phyloP scores from a whole-genome alignment of 2,113 vertebrate genomes.

The Dendropsophus ebraccatus region DNA sequence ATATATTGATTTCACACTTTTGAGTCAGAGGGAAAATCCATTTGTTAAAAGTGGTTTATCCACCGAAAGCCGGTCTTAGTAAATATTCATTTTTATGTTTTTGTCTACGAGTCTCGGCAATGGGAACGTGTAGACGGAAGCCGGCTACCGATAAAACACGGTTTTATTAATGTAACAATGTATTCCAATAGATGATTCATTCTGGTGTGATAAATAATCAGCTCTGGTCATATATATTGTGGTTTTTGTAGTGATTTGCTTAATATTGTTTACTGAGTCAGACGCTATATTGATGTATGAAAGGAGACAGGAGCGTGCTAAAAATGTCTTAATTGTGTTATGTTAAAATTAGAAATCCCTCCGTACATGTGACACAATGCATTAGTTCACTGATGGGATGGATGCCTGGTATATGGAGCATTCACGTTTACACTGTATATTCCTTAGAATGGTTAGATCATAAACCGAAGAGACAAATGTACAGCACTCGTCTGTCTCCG shows the following conservation, averaged over 20 bases:
- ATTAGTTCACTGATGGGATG: slow-evolving; percentile 33
- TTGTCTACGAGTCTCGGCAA: not conserved
- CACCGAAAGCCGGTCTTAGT: slow-evolving; percentile 34
- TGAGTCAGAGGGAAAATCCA: not conserved
- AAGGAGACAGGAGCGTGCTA: slow-evolving; percentile 45
- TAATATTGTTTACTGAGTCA: slow-evolving; percentile 43
- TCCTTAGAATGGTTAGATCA: not conserved
- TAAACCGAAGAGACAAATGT: not conserved
- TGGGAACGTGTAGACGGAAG: not conserved
- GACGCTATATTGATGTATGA: slow-evolving; percentile 28
- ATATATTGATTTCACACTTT: slow-evolving; percentile 39
- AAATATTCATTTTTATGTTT: slow-evolving; percentile 49
- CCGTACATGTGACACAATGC: slow-evolving; percentile 33
- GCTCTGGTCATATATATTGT: not conserved
- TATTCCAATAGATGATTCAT: not conserved
- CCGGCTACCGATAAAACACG: not conserved
- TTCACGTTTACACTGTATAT: slow-evolving; percentile 16
- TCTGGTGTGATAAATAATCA: not conserved
- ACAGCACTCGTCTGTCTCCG: too few relatives aligned
- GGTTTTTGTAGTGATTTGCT: slow-evolving; percentile 39
- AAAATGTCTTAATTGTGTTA: slow-evolving; percentile 53
- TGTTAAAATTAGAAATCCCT: slow-evolving; percentile 43
- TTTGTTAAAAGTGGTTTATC: slow-evolving; percentile 49
- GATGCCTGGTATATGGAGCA: slow-evolving; percentile 29
- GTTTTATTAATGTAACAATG: not conserved